Evolutionary conservation across 2,888 invertebrate genomes (phyloP).

Genomic region (Platycheirus rosarum): DNA sequence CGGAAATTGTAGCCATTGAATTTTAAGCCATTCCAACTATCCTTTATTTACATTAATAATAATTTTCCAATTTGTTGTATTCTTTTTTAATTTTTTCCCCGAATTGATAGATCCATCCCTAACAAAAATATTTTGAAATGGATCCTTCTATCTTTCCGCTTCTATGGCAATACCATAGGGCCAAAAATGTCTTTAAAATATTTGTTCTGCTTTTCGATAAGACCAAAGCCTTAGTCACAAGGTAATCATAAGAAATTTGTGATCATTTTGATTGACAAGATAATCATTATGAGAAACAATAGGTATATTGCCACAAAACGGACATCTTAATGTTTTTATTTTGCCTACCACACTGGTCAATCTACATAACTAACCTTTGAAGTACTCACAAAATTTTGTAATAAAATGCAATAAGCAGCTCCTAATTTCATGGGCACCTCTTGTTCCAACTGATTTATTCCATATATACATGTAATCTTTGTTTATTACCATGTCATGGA

Average conservation of each 20-base stretch:
- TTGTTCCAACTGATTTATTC: background rate
- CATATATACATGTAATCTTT: slow-evolving; percentile 28
- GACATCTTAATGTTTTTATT: background rate
- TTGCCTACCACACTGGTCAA: too few species aligned
- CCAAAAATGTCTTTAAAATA: slow-evolving; percentile 4
- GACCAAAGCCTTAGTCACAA: background rate
- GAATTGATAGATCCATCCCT: too few species aligned
- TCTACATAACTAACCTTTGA: background rate
- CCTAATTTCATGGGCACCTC: slow-evolving; percentile 1
- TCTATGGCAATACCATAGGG: too few species aligned
- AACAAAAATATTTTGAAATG: too few species aligned
- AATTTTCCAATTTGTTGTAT: too few species aligned
- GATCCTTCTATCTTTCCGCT: too few species aligned
- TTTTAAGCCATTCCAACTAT: background rate
- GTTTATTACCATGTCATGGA: slow-evolving; percentile 24
- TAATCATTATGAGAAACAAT: background rate
- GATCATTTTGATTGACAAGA: background rate
- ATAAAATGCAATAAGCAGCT: too few species aligned
- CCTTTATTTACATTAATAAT: too few species aligned
- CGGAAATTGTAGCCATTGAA: too few species aligned
- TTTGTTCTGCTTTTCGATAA: background rate
- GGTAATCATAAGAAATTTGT: background rate
- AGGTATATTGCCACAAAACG: slow-evolving; percentile 2
- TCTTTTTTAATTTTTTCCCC: too few species aligned
- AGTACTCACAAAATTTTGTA: slow-evolving; percentile 1